These are phyloP conservation scores for Galerucella pusilla DNA, from an alignment of 2,888 invertebrate species.

Conservation along the genomic window DNA sequence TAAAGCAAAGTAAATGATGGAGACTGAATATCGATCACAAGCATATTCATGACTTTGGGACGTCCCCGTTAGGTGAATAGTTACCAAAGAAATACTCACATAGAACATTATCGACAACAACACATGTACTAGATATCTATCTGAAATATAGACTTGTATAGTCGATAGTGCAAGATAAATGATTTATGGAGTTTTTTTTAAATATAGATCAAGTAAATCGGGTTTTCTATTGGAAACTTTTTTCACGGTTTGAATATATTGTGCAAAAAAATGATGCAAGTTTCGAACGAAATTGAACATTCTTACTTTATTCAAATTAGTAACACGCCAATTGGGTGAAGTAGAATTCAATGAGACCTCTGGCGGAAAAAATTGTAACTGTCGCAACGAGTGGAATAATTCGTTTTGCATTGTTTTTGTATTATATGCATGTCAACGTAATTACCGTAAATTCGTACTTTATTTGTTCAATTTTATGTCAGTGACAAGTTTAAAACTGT, in stretches of 20 bases:
- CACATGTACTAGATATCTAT: constrained; percentile 50
- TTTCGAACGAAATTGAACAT: neutral
- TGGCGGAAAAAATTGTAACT: too few relatives aligned
- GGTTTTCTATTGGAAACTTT: constrained; percentile 20
- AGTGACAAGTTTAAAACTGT: too few relatives aligned
- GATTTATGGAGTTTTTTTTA: constrained; percentile 40
- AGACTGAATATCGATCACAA: constrained; percentile 10
- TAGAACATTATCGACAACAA: constrained; percentile 49
- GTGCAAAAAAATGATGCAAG: constrained; percentile 3
- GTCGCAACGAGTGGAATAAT: too few relatives aligned
- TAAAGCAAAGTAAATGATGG: constrained; percentile 15
- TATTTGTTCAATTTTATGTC: too few relatives aligned
- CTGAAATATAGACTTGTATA: constrained; percentile 48
- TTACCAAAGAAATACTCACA: constrained; percentile 35
- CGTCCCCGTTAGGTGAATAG: constrained; percentile 25
- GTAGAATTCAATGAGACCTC: too few relatives aligned
- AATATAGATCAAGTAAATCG: constrained; percentile 37
- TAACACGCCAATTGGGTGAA: too few relatives aligned
- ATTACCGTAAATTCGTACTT: too few relatives aligned
- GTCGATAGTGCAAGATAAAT: constrained; percentile 41
- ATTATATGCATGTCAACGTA: too few relatives aligned
- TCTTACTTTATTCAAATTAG: too few relatives aligned
- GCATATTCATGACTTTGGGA: constrained; percentile 23
- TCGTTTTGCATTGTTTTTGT: too few relatives aligned
- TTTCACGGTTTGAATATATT: neutral